Conservation (phyloP, 2,888 invertebrate species). For the Helleia helle region DNA sequence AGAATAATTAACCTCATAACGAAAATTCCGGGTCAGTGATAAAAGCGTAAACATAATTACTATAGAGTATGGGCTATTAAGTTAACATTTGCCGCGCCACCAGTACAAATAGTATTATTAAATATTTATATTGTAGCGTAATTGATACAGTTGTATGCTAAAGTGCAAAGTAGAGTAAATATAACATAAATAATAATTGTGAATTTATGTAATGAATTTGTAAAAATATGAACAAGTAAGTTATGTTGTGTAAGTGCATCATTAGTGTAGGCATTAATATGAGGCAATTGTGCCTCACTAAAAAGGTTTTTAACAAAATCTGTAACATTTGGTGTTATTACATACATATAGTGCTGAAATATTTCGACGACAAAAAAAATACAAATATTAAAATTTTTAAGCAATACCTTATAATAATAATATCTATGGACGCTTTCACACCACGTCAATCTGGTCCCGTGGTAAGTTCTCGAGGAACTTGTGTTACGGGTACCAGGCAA, state of each 20-base stretch:
- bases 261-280: background rate
- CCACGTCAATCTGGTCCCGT: no score
- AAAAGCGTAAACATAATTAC: background rate
- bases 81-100: constrained; percentile 6
- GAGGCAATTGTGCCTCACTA: background rate
- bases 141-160: background rate
- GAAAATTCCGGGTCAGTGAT: constrained; percentile 7
- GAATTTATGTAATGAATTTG: background rate
- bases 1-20: constrained; percentile 2
- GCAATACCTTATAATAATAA: no score
- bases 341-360: no score
- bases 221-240: background rate
- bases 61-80: constrained; percentile 1
- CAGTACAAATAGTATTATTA: constrained; percentile 3
- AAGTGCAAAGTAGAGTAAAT: background rate
- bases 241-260: background rate
- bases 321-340: background rate
- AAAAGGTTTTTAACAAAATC: no score
- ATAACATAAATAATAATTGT: background rate
- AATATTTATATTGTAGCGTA: constrained; percentile 2
- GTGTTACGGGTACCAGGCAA: no score
- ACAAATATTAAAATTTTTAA: no score
- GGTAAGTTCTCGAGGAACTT: no score
- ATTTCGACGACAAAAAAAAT: no score
- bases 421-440: no score